Conservation (phyloP, 2,113 vertebrate genomes). For the Onychorhynchus coronatus region DNA sequence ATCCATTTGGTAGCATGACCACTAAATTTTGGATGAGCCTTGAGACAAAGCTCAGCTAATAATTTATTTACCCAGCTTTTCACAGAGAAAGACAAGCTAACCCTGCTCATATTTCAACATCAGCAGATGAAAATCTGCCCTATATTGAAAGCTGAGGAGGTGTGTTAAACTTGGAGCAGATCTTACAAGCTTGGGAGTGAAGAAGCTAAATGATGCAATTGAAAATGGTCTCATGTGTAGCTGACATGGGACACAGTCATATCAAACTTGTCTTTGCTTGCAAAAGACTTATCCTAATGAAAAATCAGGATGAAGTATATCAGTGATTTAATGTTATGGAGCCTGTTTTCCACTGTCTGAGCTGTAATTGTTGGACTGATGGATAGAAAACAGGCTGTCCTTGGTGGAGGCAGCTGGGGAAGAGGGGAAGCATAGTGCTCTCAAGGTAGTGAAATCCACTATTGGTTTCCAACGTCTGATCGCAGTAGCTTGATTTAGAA, state of each 20-base stretch:
- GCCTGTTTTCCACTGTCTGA: not conserved
- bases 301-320: not conserved
- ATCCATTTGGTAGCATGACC: not conserved
- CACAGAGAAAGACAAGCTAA: not conserved
- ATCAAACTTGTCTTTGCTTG: not conserved
- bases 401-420: not conserved
- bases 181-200: not conserved
- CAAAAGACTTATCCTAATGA: not conserved
- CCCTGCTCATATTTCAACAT: not conserved
- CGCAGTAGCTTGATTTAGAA: not conserved
- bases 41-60: not conserved
- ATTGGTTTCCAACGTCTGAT: not conserved
- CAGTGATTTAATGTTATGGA: not conserved
- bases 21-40: not conserved
- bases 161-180: not conserved
- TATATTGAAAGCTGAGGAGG: not conserved
- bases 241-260: not conserved
- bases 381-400: not conserved
- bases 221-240: not conserved
- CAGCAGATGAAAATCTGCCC: not conserved
- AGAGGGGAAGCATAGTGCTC: not conserved
- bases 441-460: not conserved
- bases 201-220: not conserved
- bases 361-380: not conserved
- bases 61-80: not conserved